Conservation (phyloP, 1,140 invertebrate species). For the Fopius arisanus region DNA sequence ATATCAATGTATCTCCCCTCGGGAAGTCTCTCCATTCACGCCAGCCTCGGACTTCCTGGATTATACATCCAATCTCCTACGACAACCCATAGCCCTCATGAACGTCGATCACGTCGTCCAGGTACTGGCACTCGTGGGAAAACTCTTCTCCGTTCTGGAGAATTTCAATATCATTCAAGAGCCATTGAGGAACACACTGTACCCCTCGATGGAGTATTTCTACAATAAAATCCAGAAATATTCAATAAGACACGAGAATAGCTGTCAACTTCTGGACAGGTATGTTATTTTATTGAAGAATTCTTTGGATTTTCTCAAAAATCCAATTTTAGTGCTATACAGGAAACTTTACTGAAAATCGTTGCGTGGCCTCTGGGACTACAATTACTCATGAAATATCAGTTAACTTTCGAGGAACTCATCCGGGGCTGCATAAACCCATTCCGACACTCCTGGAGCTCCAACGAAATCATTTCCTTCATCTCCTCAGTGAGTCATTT, state of each 20-base stretch:
- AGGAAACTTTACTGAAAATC: conserved; percentile 53
- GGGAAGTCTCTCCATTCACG: conserved; percentile 33
- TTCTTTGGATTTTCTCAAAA: neutral
- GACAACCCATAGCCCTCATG: conserved; percentile 59
- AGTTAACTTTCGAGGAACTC: conserved; percentile 54
- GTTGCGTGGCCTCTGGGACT: conserved; percentile 51
- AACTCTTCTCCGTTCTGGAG: conserved; percentile 51
- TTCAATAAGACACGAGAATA: conserved; percentile 57
- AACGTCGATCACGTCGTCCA: conserved; percentile 48
- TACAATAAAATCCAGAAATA: conserved; percentile 59
- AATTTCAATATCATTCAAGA: conserved; percentile 49
- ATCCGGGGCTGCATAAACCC: conserved; percentile 55
- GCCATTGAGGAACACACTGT: conserved; percentile 49
- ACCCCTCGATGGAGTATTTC: conserved; percentile 51
- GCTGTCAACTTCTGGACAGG: conserved; percentile 56
- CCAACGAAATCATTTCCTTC: conserved; percentile 50
- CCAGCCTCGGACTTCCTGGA: conserved; percentile 47
- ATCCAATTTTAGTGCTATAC: conserved; percentile 46
- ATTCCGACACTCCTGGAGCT: conserved; percentile 53
- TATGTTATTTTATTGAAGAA: conserved; percentile 39
- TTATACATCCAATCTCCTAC: conserved; percentile 49
- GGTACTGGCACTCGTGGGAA: conserved; percentile 50
- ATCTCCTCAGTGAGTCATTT: conserved; percentile 53
- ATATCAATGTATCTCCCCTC: conserved; percentile 29
- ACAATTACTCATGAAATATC: conserved; percentile 47